Percentiles rank a stretch among this genome's conserved stretches.
phyloP scores from a whole-genome alignment of 2,888 invertebrate genomes.

The Erebia palarica region DNA sequence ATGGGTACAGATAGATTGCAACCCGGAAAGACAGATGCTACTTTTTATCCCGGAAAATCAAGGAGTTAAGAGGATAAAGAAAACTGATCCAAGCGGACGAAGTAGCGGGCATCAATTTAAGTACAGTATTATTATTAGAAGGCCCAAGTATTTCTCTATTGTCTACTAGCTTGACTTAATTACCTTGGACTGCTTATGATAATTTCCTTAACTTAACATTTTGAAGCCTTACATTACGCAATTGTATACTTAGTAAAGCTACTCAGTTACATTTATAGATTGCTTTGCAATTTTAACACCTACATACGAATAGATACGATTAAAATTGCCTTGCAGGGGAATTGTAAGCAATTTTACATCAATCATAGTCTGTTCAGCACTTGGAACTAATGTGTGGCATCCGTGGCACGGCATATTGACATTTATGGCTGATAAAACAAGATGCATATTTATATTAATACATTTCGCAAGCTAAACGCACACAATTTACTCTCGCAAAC shows the following conservation, averaged over 20 bases:
- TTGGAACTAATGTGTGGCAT: background rate
- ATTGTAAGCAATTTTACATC: slow-evolving; percentile 22
- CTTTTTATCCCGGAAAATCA: too few species aligned
- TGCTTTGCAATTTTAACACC: background rate
- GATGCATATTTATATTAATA: background rate
- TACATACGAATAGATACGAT: background rate
- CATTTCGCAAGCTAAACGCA: background rate
- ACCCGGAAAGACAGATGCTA: too few species aligned
- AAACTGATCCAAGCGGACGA: too few species aligned
- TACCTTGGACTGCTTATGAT: too few species aligned
- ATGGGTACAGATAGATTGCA: too few species aligned
- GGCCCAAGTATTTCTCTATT: too few species aligned
- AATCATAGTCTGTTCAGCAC: slow-evolving; percentile 26
- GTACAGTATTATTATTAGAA: too few species aligned
- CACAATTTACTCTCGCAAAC: slow-evolving; percentile 12
- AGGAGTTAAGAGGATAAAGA: too few species aligned
- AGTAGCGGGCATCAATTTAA: too few species aligned
- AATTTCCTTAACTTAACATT: too few species aligned
- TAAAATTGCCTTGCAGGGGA: background rate
- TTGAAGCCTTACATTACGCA: background rate
- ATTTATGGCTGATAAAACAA: slow-evolving; percentile 3
- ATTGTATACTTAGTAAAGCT: slow-evolving; percentile 5
- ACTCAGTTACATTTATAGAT: background rate
- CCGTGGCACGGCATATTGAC: slow-evolving; percentile 8
- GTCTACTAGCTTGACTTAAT: too few species aligned